Percentiles rank a stretch among this genome's conserved stretches.
These are phyloP conservation scores for Chaetodon auriga DNA, from an alignment of 2,113 vertebrate species.

Conservation along the genomic window DNA sequence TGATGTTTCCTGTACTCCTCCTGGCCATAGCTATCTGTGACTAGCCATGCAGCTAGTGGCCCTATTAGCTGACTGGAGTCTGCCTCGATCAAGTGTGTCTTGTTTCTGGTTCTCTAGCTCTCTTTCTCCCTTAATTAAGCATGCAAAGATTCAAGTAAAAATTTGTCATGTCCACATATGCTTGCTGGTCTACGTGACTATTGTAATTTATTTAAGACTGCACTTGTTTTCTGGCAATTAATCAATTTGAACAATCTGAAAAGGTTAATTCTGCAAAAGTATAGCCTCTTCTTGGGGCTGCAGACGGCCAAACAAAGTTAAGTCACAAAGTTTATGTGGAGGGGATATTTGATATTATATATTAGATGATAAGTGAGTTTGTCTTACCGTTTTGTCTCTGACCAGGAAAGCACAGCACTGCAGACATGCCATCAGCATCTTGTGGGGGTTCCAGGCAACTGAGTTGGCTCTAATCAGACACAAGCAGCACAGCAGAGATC, in stretches of 20 bases:
- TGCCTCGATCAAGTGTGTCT: too few species aligned
- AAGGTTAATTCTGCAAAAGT: neutral
- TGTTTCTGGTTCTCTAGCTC: neutral
- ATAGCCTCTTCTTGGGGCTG: too few species aligned
- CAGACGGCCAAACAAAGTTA: neutral
- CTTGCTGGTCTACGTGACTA: neutral
- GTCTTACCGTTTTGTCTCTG: conserved; percentile 85
- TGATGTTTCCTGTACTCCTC: too few species aligned
- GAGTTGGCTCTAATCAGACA: conserved; percentile 83
- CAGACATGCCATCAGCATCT: conserved; percentile 90
- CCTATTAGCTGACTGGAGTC: too few species aligned
- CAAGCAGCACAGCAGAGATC: neutral
- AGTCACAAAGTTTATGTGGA: neutral
- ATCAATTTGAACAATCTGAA: neutral
- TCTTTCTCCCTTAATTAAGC: neutral
- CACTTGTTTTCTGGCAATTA: too few species aligned
- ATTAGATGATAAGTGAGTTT: neutral
- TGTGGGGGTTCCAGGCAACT: conserved; percentile 91
- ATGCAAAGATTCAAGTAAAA: neutral
- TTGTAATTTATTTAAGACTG: neutral
- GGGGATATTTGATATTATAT: neutral
- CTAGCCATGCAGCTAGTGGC: too few species aligned
- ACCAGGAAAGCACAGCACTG: conserved; percentile 91
- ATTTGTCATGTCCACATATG: neutral
- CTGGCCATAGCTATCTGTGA: too few species aligned